Evolutionary conservation across 2,113 vertebrate genomes (phyloP).

Genomic region (Cinclus mexicanus): DNA sequence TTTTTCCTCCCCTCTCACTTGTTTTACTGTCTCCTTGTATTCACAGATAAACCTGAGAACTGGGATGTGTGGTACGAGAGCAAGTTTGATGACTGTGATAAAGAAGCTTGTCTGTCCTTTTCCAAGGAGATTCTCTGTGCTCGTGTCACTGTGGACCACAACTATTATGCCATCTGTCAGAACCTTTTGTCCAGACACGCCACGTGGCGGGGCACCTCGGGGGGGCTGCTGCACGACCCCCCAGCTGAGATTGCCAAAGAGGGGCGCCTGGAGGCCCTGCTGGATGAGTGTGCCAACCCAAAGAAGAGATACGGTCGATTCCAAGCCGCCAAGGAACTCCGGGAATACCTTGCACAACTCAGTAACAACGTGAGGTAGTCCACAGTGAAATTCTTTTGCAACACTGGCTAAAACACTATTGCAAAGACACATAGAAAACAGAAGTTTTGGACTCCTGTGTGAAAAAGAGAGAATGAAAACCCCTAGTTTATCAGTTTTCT

Average conservation of each 20-base stretch:
- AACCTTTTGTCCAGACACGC: constrained; percentile 94
- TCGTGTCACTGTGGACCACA: constrained; percentile 95
- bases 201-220: constrained; percentile 94
- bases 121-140: constrained; percentile 96
- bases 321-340: constrained; percentile 91
- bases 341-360: constrained; percentile 90
- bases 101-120: constrained; percentile 97
- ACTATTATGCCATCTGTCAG: constrained; percentile 98
- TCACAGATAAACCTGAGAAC: constrained; percentile 94
- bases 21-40: background rate
- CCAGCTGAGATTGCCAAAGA: constrained; percentile 91
- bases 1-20: background rate
- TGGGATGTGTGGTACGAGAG: constrained; percentile 98
- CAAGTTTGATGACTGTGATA: constrained; percentile 96
- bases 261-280: constrained; percentile 88
- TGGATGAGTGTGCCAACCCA: constrained; percentile 96
- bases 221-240: constrained; percentile 94
- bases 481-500: constrained; percentile 33
- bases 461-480: constrained; percentile 25
- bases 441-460: constrained; percentile 26
- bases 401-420: constrained; percentile 51
- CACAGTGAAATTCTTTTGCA: background rate
- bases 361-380: constrained; percentile 90
- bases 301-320: constrained; percentile 91
- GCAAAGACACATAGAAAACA: constrained; percentile 27